Conservation (phyloP, 2,797 vertebrate species). For the Alca torda region DNA sequence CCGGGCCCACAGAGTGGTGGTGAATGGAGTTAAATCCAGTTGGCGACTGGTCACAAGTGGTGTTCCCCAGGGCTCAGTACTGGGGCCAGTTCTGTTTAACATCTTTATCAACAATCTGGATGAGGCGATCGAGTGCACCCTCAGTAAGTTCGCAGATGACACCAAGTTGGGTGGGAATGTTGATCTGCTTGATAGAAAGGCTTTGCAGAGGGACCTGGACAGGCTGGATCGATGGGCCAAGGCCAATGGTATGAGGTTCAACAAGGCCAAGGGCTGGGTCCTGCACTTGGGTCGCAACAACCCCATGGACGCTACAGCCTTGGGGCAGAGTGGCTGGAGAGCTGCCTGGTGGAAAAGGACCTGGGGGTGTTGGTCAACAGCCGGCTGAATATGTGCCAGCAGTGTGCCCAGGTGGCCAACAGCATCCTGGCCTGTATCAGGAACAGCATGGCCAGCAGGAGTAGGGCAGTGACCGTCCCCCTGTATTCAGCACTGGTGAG, state of each 20-base stretch:
- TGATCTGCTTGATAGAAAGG: not conserved
- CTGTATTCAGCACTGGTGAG: not conserved
- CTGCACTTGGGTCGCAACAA: not conserved
- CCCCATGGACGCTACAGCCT: not conserved
- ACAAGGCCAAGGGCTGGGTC: not conserved
- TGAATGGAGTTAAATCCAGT: not conserved
- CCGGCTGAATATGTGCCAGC: not conserved
- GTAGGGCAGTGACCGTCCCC: not conserved
- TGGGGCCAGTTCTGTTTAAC: not conserved
- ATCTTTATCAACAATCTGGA: not conserved
- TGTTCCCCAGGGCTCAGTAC: not conserved
- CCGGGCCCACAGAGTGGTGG: not conserved
- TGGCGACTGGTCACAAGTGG: rapidly evolving
- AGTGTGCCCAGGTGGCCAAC: not conserved
- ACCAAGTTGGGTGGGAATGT: not conserved
- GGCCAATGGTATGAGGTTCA: not conserved
- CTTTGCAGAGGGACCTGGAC: not conserved
- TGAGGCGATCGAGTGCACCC: rapidly evolving
- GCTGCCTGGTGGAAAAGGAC: rapidly evolving
- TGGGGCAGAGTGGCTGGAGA: not conserved
- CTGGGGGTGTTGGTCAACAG: not conserved
- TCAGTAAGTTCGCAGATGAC: not conserved
- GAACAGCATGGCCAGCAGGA: not conserved
- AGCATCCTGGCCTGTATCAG: not conserved
- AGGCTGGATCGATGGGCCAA: rapidly evolving